A percentile compares a stretch with the other conserved stretches of the same genome.
Conservation (phyloP, 1,140 invertebrate species). For the Neelides sp. region DNA sequence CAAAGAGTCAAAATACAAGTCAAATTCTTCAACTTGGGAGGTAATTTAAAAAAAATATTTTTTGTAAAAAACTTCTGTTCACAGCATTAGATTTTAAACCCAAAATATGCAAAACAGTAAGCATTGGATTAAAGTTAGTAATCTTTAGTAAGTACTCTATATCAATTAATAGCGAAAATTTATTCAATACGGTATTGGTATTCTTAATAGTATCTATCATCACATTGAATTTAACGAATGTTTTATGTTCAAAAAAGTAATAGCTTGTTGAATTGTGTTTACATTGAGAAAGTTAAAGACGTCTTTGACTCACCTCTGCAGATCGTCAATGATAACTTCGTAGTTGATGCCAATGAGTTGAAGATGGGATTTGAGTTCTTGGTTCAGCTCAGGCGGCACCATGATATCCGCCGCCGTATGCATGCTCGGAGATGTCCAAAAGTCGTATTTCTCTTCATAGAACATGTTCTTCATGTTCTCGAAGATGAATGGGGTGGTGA, state of each 20-base stretch:
- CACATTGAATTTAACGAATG: slow-evolving; percentile 17
- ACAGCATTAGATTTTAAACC: no score
- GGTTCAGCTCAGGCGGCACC: slow-evolving; percentile 11
- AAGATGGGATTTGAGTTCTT: slow-evolving; percentile 13
- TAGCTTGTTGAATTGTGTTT: neutral
- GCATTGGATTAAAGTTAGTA: slow-evolving; percentile 21
- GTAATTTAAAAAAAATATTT: no score
- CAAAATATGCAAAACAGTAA: no score
- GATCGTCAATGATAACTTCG: slow-evolving; percentile 19
- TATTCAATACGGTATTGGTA: no score
- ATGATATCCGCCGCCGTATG: slow-evolving; percentile 18
- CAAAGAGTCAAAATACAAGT: no score
- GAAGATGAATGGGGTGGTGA: slow-evolving; percentile 4
- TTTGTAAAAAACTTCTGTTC: no score
- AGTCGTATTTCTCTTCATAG: slow-evolving; percentile 23
- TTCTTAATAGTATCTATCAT: no score
- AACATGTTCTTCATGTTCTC: slow-evolving; percentile 24
- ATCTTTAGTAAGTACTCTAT: slow-evolving; percentile 23
- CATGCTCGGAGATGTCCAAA: slow-evolving; percentile 21
- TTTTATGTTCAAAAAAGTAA: neutral
- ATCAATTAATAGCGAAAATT: slow-evolving; percentile 22
- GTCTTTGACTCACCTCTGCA: slow-evolving; percentile 27
- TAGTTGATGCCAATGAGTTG: slow-evolving; percentile 13
- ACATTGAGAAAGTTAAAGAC: neutral
- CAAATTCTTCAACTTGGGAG: no score